These are phyloP conservation scores for Cecropterus lyciades DNA, from an alignment of 1,140 invertebrate genomes.

Conservation along the genomic window DNA sequence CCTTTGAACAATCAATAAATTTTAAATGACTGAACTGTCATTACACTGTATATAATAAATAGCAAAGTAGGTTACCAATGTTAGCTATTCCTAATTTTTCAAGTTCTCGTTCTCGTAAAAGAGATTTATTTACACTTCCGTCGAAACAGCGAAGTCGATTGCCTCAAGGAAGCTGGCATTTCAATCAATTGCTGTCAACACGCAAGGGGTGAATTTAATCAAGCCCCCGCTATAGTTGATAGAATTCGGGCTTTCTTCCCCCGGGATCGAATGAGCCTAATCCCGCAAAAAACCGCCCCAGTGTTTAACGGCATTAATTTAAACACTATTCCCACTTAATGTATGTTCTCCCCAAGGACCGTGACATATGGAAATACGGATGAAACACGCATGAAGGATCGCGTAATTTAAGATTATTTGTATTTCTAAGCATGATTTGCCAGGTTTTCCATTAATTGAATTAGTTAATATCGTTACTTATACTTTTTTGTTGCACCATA, in stretches of 20 bases:
- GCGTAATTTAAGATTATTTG: neutral
- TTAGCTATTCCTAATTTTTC: neutral
- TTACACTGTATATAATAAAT: no score
- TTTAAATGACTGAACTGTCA: no score
- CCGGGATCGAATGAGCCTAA: conserved; percentile 60
- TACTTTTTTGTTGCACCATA: no score
- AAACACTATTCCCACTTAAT: conserved; percentile 75
- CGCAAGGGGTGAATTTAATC: conserved; percentile 79
- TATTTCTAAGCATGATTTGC: no score
- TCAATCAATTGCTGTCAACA: conserved; percentile 81
- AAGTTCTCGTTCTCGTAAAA: neutral
- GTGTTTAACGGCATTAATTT: conserved; percentile 75
- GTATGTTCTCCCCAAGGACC: conserved; percentile 36
- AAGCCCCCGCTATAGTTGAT: conserved; percentile 70
- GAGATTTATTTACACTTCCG: conserved; percentile 23
- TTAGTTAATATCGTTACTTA: no score
- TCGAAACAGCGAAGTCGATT: conserved; percentile 48
- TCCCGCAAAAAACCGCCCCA: conserved; percentile 66
- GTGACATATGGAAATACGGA: conserved; percentile 21
- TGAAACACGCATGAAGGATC: neutral
- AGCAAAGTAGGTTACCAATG: no score
- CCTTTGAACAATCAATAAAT: no score
- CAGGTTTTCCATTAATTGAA: no score
- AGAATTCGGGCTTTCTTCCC: conserved; percentile 70
- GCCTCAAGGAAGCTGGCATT: conserved; percentile 60